phyloP scores from a whole-genome alignment of 2,888 invertebrate genomes.

The Sinopyrophorus schimmeli region DNA sequence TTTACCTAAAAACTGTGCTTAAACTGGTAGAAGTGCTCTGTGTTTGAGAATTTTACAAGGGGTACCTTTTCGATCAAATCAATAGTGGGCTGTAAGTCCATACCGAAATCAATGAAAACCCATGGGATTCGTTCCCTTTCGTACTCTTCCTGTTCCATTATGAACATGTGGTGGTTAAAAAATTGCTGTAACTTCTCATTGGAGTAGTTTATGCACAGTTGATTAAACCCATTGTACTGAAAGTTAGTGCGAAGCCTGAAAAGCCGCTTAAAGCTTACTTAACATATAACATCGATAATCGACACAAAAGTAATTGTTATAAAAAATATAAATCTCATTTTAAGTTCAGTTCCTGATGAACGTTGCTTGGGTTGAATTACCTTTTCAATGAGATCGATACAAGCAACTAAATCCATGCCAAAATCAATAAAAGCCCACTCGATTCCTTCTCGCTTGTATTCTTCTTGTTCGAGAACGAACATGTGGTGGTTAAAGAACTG shows the following conservation, averaged over 20 bases:
- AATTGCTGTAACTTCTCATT: constrained; percentile 95
- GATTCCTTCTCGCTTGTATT: constrained; percentile 75
- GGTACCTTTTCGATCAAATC: constrained; percentile 86
- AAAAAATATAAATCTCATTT: too few relatives aligned
- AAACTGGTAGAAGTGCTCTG: too few relatives aligned
- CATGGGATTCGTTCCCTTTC: constrained; percentile 88
- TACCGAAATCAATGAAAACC: constrained; percentile 94
- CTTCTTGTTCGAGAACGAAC: constrained; percentile 79
- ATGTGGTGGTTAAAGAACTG: constrained; percentile 82
- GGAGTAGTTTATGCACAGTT: constrained; percentile 95
- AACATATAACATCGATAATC: too few relatives aligned
- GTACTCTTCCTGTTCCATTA: constrained; percentile 94
- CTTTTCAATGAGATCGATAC: constrained; percentile 69
- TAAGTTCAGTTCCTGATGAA: too few relatives aligned
- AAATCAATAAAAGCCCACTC: constrained; percentile 80
- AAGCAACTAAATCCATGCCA: constrained; percentile 72
- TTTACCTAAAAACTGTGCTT: constrained; percentile 37
- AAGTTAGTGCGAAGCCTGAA: constrained; percentile 35
- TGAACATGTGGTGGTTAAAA: constrained; percentile 97
- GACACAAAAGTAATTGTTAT: too few relatives aligned
- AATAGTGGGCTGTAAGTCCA: constrained; percentile 91
- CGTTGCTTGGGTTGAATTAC: constrained; percentile 48
- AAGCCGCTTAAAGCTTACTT: not conserved
- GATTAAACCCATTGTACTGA: constrained; percentile 93
- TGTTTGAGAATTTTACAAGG: too few relatives aligned